Evolutionary conservation across 1,140 invertebrate species (phyloP), one percentile per base, ranked within the genome.

Genomic region (Hermetia illucens): DNA sequence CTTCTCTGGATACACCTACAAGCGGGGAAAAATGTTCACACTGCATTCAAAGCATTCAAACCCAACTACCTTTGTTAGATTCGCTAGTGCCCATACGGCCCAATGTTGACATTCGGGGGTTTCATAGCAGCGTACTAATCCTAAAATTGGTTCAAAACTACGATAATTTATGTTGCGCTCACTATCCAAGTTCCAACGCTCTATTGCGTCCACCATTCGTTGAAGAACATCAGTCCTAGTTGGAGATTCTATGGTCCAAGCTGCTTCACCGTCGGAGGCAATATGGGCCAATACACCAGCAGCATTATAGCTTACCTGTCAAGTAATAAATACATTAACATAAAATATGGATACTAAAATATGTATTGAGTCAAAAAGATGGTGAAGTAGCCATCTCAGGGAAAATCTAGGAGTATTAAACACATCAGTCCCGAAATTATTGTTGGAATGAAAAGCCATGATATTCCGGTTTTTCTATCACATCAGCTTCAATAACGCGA

Each of bases 81-180:
- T 98, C 21, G 91, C 90, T 25, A 98, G 66, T 5, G 92, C 94
- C 93, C 93, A 98, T n/a, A 87, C 80, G 3, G 91, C 89, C 92
- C 92, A 96, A 53, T 90, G 77, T 56, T 94, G 89, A 60, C 88
- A 93, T 55, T 88, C 77, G 1, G 85, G 81, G 3, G 87, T 91
- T 45, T 91, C 80, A 52, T 77, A 76, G 36, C 82, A 73, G 44
- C 75, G 69, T 4, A 92, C 69, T 27, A 96, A 63, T 39, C 81
- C 70, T 5, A 96, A 62, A 44, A 95, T 87, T 3, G 92, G 92
- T 53, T 88, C 76, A 66, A 96, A 95, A 15, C 87, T 92, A 43
- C 90, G 76, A 61, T 98, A 98, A 65, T 98, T 97, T 42, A 98
- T 98, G 54, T 94, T 97, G 18, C 94, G 68, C 47, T 82, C 78